phyloP scores from a whole-genome alignment of 2,113 vertebrate species.

The Heteronetta atricapilla region DNA sequence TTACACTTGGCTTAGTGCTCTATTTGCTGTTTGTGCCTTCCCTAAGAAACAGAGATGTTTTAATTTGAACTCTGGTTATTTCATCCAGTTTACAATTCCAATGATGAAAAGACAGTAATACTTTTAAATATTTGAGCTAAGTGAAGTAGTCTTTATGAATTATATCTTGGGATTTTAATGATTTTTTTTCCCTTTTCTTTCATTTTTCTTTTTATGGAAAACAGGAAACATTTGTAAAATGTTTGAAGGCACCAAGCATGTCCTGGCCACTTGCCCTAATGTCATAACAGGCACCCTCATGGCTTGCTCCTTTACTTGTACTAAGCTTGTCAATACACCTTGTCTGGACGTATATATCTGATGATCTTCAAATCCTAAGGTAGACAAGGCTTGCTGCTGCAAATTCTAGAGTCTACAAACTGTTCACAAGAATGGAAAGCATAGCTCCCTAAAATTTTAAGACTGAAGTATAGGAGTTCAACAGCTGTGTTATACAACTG shows the following conservation, averaged over 20 bases:
- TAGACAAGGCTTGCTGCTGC: neutral
- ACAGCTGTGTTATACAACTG: neutral
- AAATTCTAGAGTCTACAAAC: neutral
- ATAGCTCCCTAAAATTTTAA: neutral
- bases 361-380: neutral
- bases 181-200: neutral
- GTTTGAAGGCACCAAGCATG: neutral
- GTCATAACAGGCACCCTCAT: neutral
- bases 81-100: neutral
- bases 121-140: neutral
- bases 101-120: neutral
- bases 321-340: neutral
- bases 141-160: neutral
- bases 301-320: neutral
- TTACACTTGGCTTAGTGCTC: neutral
- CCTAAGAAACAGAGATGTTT: neutral
- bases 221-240: neutral
- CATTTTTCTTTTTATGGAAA: too few species aligned
- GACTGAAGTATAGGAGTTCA: neutral
- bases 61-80: neutral
- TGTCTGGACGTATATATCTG: rapidly evolving
- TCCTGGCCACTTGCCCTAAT: neutral
- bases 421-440: neutral
- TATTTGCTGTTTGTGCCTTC: neutral
- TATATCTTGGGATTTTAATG: neutral